phyloP scores from a whole-genome alignment of 2,113 vertebrate species.

The Sinosuthora webbiana region DNA sequence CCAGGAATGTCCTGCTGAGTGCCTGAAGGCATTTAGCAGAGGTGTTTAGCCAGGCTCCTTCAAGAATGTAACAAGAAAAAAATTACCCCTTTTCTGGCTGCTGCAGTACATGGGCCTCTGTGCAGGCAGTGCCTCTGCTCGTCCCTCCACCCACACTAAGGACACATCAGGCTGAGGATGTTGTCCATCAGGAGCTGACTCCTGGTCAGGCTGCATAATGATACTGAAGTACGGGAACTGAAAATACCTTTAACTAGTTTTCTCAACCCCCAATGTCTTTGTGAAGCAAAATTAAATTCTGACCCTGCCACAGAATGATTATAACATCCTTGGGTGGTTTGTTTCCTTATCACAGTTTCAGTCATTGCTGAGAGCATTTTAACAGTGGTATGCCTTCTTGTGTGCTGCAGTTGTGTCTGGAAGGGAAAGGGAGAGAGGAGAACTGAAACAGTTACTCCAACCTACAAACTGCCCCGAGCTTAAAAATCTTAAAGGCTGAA shows the following conservation, averaged over 20 bases:
- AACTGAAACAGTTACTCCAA: neutral
- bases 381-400: neutral
- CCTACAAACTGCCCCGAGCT: neutral
- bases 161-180: neutral
- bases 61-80: neutral
- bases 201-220: neutral
- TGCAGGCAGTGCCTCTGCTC: neutral
- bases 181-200: neutral
- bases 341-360: neutral
- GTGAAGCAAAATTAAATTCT: neutral
- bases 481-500: neutral
- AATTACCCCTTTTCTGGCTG: neutral
- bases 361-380: neutral
- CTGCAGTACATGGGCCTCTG: neutral
- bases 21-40: neutral
- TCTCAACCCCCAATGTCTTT: neutral
- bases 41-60: neutral
- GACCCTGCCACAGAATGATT: accelerated
- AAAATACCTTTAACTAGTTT: neutral
- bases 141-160: neutral
- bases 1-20: neutral
- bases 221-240: neutral
- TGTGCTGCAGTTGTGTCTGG: neutral
- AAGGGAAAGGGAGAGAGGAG: neutral
- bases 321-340: neutral